Conservation (phyloP, 2,113 vertebrate species). For the Vidua chalybeata region DNA sequence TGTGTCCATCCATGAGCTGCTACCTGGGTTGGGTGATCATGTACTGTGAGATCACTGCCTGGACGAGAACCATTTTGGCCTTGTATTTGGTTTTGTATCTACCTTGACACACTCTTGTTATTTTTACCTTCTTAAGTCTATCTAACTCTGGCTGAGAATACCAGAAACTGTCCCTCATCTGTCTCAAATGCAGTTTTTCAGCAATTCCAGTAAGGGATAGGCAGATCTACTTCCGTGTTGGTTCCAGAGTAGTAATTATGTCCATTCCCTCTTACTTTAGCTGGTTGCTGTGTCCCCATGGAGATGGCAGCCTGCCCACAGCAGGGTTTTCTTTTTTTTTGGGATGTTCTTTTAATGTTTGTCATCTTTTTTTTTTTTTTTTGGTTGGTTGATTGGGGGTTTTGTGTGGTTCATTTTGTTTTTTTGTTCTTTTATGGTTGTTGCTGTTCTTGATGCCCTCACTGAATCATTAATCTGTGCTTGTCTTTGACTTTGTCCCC, state of each 20-base stretch:
- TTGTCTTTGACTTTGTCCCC: background rate
- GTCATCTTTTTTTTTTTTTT: too few species aligned
- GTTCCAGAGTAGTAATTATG: background rate
- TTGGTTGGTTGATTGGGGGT: background rate
- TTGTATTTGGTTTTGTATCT: background rate
- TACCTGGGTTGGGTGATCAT: background rate
- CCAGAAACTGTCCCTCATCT: background rate
- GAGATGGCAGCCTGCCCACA: background rate
- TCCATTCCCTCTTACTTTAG: background rate
- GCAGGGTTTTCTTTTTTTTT: background rate
- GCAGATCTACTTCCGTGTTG: background rate
- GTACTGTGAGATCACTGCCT: background rate
- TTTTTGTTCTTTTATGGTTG: background rate
- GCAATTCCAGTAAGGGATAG: background rate
- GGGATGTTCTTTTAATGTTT: background rate
- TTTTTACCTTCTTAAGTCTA: background rate
- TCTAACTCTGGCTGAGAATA: background rate
- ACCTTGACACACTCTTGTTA: background rate
- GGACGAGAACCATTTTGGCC: background rate
- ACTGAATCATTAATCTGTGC: background rate
- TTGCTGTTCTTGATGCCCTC: background rate
- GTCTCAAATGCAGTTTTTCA: background rate
- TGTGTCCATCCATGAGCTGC: background rate
- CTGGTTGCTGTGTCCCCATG: background rate
- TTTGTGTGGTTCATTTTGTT: background rate